Conservation (phyloP, 2,113 vertebrate species). For the Coptodon bakossiorum region DNA sequence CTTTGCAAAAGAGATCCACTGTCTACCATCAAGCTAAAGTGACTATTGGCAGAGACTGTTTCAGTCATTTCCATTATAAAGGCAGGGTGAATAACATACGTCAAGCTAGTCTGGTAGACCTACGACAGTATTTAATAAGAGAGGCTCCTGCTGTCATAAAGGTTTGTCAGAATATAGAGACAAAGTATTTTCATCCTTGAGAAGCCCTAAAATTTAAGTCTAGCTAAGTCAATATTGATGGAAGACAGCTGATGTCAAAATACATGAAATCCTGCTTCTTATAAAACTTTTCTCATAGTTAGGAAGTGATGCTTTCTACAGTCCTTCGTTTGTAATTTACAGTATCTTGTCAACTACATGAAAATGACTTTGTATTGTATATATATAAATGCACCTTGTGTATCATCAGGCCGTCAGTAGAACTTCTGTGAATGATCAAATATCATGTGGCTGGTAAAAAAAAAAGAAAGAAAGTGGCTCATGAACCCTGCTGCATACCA, state of each 20-base stretch:
- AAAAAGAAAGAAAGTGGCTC: background rate
- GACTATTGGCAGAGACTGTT: background rate
- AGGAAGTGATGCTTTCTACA: background rate
- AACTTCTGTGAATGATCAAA: background rate
- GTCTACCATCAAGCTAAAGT: background rate
- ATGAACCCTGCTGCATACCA: background rate
- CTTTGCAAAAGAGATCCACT: background rate
- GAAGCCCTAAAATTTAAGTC: background rate
- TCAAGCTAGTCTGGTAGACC: background rate
- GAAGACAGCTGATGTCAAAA: conserved; percentile 5
- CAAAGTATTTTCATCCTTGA: background rate
- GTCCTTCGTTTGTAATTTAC: background rate
- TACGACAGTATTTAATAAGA: background rate
- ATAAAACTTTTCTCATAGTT: background rate
- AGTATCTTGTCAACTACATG: background rate
- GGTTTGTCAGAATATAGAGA: background rate
- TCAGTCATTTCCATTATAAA: background rate
- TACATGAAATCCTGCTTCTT: background rate
- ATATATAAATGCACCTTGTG: background rate
- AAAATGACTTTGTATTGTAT: background rate
- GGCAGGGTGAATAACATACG: background rate
- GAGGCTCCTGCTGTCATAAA: background rate
- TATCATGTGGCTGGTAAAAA: background rate
- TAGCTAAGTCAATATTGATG: background rate
- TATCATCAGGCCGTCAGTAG: background rate